phyloP scores from a whole-genome alignment of 30 jellyfish, hydroid and myxozoan species.

The Hydractinia echinata region DNA sequence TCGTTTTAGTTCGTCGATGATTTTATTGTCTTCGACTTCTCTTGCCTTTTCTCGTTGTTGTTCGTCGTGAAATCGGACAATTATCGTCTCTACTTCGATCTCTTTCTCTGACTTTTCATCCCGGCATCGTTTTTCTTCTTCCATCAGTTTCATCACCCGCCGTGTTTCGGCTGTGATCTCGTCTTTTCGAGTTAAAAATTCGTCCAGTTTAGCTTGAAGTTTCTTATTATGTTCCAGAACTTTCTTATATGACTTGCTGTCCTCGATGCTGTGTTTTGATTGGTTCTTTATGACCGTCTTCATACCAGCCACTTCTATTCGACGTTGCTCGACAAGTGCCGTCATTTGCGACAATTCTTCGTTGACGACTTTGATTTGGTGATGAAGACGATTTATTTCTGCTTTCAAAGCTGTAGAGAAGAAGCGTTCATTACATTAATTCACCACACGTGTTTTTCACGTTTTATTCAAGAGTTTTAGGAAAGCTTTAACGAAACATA shows the following conservation, averaged over 20 bases:
- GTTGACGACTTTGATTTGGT: background rate
- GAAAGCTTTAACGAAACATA: no score
- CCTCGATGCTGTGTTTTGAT: background rate
- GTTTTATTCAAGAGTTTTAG: no score
- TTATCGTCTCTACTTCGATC: background rate
- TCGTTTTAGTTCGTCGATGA: background rate
- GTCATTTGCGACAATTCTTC: background rate
- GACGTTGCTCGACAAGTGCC: background rate
- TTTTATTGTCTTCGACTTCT: background rate
- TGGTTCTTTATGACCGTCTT: background rate
- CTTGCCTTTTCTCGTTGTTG: background rate
- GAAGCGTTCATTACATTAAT: background rate
- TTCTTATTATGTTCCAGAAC: background rate
- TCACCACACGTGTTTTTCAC: no score
- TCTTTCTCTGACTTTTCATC: background rate
- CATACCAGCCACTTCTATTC: background rate
- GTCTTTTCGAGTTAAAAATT: background rate
- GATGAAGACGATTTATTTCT: background rate
- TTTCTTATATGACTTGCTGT: background rate
- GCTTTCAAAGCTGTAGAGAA: background rate
- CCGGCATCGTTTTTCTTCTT: background rate
- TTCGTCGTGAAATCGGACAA: background rate
- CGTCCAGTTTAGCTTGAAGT: background rate
- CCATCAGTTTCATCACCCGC: background rate
- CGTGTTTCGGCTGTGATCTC: background rate